Evolutionary conservation across 1,140 invertebrate species (phyloP).

Genomic region (Drosophila paulistorum): DNA sequence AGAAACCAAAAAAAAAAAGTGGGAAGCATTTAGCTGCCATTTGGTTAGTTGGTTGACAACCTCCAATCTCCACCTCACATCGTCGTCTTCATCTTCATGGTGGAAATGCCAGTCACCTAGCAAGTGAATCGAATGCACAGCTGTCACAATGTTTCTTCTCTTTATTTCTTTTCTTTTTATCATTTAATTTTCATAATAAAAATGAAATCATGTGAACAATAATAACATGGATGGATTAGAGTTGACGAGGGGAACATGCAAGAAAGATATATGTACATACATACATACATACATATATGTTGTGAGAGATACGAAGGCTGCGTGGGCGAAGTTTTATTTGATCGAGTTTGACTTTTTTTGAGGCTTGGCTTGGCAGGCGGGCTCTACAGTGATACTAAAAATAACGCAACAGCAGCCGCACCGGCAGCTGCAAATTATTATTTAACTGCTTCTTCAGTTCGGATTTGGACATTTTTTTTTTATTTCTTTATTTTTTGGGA

Average conservation of each 20-base stretch:
- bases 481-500: conserved; percentile 32
- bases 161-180: conserved; percentile 45
- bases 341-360: conserved; percentile 15
- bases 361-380: conserved; percentile 18
- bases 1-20: conserved; percentile 46
- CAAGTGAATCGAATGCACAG: conserved; percentile 54
- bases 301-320: conserved; percentile 11
- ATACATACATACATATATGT: not conserved
- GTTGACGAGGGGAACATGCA: not conserved
- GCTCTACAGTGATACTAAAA: conserved; percentile 57
- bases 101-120: conserved; percentile 67
- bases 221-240: conserved; percentile 9
- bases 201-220: conserved; percentile 74
- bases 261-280: too few relatives aligned
- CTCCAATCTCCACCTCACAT: conserved; percentile 38
- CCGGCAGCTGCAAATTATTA: conserved; percentile 70
- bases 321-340: conserved; percentile 31
- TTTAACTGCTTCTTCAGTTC: conserved; percentile 69
- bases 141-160: conserved; percentile 68
- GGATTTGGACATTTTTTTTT: conserved; percentile 33
- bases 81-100: not conserved
- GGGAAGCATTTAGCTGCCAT: conserved; percentile 71
- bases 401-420: conserved; percentile 55
- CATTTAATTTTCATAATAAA: conserved; percentile 81
- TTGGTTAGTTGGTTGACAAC: conserved; percentile 71